These are phyloP conservation scores for Amyelois transitella DNA, from an alignment of 1,140 invertebrate genomes.

Conservation along the genomic window DNA sequence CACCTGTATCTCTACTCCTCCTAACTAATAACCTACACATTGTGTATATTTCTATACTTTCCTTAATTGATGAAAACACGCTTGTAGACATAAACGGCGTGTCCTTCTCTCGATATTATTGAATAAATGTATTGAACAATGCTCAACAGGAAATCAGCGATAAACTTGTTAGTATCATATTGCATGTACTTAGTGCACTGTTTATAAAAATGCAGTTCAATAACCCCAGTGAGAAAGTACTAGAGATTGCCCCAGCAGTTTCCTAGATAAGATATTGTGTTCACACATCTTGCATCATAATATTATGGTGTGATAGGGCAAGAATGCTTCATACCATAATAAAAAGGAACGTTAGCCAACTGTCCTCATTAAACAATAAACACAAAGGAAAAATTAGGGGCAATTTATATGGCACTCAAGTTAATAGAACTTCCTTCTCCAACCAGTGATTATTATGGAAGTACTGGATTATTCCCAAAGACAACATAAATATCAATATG, in stretches of 20 bases:
- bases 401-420: constrained; percentile 46
- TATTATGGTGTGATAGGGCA: not conserved
- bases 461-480: too few species aligned
- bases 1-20: too few species aligned
- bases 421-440: constrained; percentile 66
- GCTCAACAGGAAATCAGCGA: constrained; percentile 61
- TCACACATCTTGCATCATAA: not conserved
- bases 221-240: constrained; percentile 21
- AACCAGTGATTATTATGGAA: constrained; percentile 5
- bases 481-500: too few species aligned
- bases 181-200: constrained; percentile 37
- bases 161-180: constrained; percentile 55
- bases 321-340: not conserved
- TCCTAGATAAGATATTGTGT: not conserved
- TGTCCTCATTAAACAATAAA: constrained; percentile 35
- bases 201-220: constrained; percentile 40
- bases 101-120: constrained; percentile 23
- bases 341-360: constrained; percentile 2
- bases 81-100: not conserved
- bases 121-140: constrained; percentile 44
- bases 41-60: not conserved
- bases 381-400: constrained; percentile 56
- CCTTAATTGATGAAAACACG: not conserved
- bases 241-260: not conserved
- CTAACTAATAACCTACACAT: not conserved